Conservation (phyloP, 1,140 invertebrate species). For the Idris sp. region DNA sequence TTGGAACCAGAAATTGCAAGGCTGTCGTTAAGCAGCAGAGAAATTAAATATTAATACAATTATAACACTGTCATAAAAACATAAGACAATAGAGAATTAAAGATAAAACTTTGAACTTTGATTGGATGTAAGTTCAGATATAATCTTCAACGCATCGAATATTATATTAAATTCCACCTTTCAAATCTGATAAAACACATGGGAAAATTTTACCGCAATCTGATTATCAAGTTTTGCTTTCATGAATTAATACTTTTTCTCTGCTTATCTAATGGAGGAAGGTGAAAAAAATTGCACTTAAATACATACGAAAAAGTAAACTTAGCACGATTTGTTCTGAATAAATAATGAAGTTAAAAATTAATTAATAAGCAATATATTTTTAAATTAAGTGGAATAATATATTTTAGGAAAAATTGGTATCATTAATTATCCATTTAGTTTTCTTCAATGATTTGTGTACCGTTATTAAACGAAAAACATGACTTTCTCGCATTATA, state of each 20-base stretch:
- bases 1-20: constrained; percentile 2
- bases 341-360: constrained; percentile 16
- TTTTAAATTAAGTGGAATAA: not conserved
- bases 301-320: not conserved
- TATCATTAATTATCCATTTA: constrained; percentile 15
- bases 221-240: constrained; percentile 15
- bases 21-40: not conserved
- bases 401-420: constrained; percentile 17
- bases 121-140: constrained; percentile 23
- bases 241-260: constrained; percentile 1
- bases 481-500: constrained; percentile 10
- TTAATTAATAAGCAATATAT: constrained; percentile 16
- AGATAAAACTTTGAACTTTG: constrained; percentile 7
- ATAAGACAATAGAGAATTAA: constrained; percentile 23
- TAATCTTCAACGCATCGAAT: constrained; percentile 27
- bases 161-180: constrained; percentile 37
- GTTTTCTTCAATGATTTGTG: constrained; percentile 6
- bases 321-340: not conserved
- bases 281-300: not conserved
- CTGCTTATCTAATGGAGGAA: constrained; percentile 3
- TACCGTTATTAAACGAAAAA: constrained; percentile 43
- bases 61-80: constrained; percentile 11
- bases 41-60: constrained; percentile 15
- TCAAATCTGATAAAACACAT: constrained; percentile 23
- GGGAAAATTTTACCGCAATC: constrained; percentile 38